phyloP scores from a whole-genome alignment of 2,888 invertebrate species.

The Palloptera scutellata region DNA sequence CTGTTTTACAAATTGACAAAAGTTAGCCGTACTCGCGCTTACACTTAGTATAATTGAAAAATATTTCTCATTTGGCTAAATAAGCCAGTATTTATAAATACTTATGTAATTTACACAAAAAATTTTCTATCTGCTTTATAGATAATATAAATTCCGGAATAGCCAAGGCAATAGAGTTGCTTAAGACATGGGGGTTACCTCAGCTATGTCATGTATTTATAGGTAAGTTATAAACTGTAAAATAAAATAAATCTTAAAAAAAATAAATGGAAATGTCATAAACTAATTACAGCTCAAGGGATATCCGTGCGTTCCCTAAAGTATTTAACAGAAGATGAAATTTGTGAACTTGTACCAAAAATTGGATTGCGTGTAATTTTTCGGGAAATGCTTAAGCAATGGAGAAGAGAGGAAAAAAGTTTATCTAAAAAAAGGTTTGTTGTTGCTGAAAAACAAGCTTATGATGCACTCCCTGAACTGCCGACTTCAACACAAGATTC shows the following conservation, averaged over 20 bases:
- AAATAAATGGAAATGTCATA: not conserved
- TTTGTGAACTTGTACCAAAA: conserved; percentile 45
- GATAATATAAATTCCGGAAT: not conserved
- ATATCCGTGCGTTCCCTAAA: conserved; percentile 41
- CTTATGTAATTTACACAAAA: no score
- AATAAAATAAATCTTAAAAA: not conserved
- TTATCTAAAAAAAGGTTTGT: no score
- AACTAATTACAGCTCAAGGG: conserved; percentile 38
- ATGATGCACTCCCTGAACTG: no score
- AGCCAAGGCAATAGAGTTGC: conserved; percentile 33
- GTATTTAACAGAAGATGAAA: conserved; percentile 44
- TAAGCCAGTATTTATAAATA: no score
- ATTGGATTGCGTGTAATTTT: conserved; percentile 47
- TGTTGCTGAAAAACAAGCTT: no score
- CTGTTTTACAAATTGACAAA: no score
- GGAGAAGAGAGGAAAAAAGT: not conserved
- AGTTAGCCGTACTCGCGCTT: no score
- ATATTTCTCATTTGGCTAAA: no score
- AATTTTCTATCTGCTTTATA: not conserved
- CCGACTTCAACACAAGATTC: no score
- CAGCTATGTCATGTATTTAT: conserved; percentile 35
- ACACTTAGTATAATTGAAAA: no score
- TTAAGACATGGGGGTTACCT: conserved; percentile 39
- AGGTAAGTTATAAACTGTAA: conserved; percentile 31
- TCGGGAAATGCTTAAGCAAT: conserved; percentile 35